phyloP scores from a whole-genome alignment of 2,113 vertebrate species.

The Sinosuthora webbiana region DNA sequence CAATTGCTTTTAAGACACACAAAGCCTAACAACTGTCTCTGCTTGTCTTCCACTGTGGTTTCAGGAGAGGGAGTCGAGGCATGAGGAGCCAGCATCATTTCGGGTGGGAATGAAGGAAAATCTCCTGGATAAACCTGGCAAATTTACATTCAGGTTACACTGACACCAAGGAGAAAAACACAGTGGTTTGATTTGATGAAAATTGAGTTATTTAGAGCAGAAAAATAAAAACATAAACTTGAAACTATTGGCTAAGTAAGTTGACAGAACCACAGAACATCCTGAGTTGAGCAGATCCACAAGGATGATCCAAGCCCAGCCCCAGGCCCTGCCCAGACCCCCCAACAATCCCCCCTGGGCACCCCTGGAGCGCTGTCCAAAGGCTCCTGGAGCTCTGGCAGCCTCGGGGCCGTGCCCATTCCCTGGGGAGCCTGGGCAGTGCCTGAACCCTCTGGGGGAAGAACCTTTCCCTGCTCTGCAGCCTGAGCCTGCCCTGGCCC shows the following conservation, averaged over 20 bases:
- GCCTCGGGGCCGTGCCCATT: not conserved
- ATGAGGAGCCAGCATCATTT: not conserved
- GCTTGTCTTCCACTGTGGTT: not conserved
- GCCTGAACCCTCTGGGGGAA: not conserved
- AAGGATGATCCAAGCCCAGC: rapidly evolving
- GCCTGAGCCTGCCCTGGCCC: not conserved
- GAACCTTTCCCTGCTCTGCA: not conserved
- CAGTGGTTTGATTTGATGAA: rapidly evolving
- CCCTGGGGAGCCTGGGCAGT: not conserved
- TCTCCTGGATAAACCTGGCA: not conserved
- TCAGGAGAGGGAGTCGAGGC: not conserved
- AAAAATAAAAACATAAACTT: not conserved
- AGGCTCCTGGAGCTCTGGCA: not conserved
- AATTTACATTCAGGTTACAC: not conserved
- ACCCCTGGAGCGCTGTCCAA: not conserved
- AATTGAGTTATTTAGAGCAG: not conserved
- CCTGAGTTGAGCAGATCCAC: rapidly evolving
- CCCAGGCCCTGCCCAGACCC: not conserved
- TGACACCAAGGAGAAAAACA: not conserved
- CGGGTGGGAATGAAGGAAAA: not conserved
- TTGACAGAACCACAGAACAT: rapidly evolving
- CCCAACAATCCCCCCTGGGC: not conserved
- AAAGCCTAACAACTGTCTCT: not conserved
- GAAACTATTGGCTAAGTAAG: not conserved
- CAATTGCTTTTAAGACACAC: not conserved